Evolutionary conservation across 2,888 invertebrate species (phyloP), one percentile per base, ranked within the genome.

Genomic region (Agonopterix alstromeriana): DNA sequence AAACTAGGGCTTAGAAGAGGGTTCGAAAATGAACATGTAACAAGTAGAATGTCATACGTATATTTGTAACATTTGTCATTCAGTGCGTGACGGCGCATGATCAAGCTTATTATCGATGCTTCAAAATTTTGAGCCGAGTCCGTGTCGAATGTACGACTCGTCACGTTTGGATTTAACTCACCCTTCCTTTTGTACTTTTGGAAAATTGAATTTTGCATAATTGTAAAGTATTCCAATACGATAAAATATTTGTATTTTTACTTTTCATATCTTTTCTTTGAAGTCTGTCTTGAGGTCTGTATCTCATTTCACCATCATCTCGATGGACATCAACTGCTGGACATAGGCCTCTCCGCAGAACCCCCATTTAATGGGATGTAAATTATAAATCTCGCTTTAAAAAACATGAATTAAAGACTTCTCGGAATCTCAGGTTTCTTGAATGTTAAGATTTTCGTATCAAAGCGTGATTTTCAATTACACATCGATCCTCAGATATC

Each of bases 81-180:
- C 70, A 62, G 65, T 56, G 68, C 87, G 87, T 87, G 87, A 70
- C 66, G 56, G 52, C 55, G 82, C 83, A 87, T 86, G 82, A 87
- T 86, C 76, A 80, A 67, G 84, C 87, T 77, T 85, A 87, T 87
- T 86, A 84, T 63, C 56, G 70, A 77, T 70, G 73, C 76, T 67
- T 73, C 70, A 71, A 82, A 80, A 27, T 27, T 27, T 70, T 70
- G 62, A 61, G 53, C 61, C 57, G 60, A 59, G 56, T 62, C 65
- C 68, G 58, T 65, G 58, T 61, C 67, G 65, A 72, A 69, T 67
- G 59, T 64, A 57, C 61, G 56, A 64, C 68, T 70, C 64, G 81
- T 83, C 85, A 85, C 84, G 85, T 85, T 81, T 86, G 73, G 68
- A 71, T 73, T 66, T 67, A 27, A 55, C 66, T 67, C 79, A 10